Conservation (phyloP, 2,797 vertebrate species). For the Phoeniculus purpureus region DNA sequence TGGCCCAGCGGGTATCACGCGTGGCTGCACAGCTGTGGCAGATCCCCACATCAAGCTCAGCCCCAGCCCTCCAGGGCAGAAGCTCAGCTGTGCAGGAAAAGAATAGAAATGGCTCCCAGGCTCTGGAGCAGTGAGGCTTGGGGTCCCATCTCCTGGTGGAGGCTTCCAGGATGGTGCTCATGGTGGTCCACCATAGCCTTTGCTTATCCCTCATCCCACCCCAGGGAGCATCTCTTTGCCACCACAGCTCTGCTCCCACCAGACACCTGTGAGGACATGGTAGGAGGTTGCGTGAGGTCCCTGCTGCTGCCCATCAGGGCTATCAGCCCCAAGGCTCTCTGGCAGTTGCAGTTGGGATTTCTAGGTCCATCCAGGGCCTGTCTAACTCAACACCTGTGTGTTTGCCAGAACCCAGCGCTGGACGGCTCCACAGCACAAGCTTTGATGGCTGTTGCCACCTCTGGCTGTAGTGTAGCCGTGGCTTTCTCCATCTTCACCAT, state of each 20-base stretch:
- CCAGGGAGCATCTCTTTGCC: not conserved
- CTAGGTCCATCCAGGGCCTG: not conserved
- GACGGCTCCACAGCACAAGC: not conserved
- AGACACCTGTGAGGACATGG: not conserved
- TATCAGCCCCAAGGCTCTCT: not conserved
- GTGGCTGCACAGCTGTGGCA: not conserved
- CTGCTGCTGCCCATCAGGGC: not conserved
- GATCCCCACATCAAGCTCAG: not conserved
- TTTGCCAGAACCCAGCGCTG: conserved; percentile 65
- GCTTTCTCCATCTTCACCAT: conserved; percentile 63
- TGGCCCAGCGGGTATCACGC: not conserved
- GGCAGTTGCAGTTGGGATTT: not conserved
- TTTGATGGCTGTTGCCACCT: conserved; percentile 49
- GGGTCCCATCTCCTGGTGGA: not conserved
- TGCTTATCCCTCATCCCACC: not conserved
- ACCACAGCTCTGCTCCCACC: not conserved
- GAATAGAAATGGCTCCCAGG: not conserved
- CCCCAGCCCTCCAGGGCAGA: not conserved
- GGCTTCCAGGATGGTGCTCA: not conserved
- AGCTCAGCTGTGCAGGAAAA: not conserved
- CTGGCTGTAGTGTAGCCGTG: conserved; percentile 54
- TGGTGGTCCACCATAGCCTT: not conserved
- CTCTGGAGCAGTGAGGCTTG: not conserved
- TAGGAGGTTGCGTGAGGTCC: accelerated
- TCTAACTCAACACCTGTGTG: not conserved